Conservation (phyloP, 2,113 vertebrate species). For the Gallinago media region DNA sequence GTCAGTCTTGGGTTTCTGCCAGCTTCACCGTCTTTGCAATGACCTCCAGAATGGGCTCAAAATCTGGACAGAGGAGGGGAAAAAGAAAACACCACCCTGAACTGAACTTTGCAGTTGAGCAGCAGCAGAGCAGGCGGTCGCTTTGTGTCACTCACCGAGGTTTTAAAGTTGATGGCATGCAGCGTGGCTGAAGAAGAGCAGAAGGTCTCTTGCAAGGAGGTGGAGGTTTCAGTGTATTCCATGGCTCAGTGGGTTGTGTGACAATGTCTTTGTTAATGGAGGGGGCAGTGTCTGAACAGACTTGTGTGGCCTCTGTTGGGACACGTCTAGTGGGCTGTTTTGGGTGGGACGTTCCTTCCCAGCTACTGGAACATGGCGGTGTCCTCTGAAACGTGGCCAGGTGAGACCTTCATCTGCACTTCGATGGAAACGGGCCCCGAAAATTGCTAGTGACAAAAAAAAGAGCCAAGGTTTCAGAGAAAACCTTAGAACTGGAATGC, state of each 20-base stretch:
- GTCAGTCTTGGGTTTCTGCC: not conserved
- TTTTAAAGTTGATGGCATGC: not conserved
- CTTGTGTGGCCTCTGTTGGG: not conserved
- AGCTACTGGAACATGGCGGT: rapidly evolving
- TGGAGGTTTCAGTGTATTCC: not conserved
- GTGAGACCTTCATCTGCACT: not conserved
- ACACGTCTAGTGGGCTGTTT: rapidly evolving
- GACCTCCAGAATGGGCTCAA: not conserved
- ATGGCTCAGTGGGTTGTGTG: not conserved
- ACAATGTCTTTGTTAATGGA: not conserved
- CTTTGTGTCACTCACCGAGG: rapidly evolving
- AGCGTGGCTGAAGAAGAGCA: not conserved
- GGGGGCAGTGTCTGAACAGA: not conserved
- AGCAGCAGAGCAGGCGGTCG: not conserved
- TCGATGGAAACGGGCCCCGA: not conserved
- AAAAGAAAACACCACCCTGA: not conserved
- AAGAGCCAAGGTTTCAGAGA: not conserved
- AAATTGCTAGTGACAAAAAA: not conserved
- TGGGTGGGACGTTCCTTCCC: not conserved
- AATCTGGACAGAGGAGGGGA: not conserved
- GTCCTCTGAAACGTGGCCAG: not conserved
- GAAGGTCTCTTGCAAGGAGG: not conserved
- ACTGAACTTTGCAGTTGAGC: not conserved
- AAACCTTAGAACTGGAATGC: not conserved
- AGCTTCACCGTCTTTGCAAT: not conserved